These are phyloP conservation scores for Rhadinocentrus ornatus DNA, from an alignment of 2,797 vertebrate genomes.

Conservation along the genomic window DNA sequence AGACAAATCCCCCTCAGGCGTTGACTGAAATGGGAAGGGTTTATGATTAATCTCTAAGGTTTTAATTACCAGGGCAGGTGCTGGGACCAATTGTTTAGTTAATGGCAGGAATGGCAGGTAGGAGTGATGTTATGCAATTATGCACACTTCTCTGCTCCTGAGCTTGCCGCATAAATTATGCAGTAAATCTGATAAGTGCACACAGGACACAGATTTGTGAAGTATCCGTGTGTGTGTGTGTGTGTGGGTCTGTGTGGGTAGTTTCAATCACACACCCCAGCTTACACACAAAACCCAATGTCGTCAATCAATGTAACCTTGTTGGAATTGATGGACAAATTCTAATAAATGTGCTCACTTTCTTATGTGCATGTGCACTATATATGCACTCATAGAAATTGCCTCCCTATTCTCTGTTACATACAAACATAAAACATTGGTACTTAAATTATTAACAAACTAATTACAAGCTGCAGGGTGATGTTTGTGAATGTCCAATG, in stretches of 20 bases:
- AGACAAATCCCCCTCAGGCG: constrained; percentile 25
- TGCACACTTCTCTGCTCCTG: constrained; percentile 52
- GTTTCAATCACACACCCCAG: constrained; percentile 23
- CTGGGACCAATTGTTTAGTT: constrained; percentile 64
- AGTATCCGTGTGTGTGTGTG: constrained; percentile 6
- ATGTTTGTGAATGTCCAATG: constrained; percentile 58
- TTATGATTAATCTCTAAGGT: constrained; percentile 69
- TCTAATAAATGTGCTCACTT: constrained; percentile 47
- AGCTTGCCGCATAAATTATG: constrained; percentile 68
- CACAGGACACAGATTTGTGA: constrained; percentile 31
- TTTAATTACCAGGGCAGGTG: constrained; percentile 74
- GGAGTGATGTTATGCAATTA: constrained; percentile 70
- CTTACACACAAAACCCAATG: constrained; percentile 22
- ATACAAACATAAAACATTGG: constrained; percentile 43
- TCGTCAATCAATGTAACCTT: constrained; percentile 25
- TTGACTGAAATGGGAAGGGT: constrained; percentile 12
- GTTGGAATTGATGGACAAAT: constrained; percentile 41
- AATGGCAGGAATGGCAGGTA: constrained; percentile 63
- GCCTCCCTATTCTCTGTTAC: constrained; percentile 7
- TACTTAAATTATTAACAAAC: constrained; percentile 60
- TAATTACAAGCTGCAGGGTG: constrained; percentile 59
- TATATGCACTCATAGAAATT: constrained; percentile 9
- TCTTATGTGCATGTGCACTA: constrained; percentile 16
- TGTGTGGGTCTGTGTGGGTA: not conserved
- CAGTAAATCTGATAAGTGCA: constrained; percentile 66